Percentiles rank a stretch among this genome's conserved stretches.
phyloP scores from a whole-genome alignment of 2,113 vertebrate genomes.

The Lagopus leucura region DNA sequence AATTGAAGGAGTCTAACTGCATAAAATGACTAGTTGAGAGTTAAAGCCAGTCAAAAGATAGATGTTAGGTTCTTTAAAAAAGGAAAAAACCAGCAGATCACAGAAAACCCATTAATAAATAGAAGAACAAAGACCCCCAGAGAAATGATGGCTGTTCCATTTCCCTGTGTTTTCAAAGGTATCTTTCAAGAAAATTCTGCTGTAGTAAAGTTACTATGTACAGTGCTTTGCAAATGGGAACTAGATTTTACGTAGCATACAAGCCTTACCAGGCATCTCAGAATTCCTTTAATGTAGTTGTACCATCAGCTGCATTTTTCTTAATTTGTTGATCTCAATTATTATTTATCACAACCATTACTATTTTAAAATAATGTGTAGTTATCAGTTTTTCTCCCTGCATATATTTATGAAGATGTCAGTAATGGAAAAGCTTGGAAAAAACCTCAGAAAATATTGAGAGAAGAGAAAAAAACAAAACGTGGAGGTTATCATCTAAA shows the following conservation, averaged over 20 bases:
- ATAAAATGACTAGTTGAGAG: neutral
- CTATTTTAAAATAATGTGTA: neutral
- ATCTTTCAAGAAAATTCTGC: neutral
- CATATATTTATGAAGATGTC: neutral
- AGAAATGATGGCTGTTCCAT: neutral
- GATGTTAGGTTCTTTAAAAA: neutral
- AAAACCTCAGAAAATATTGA: neutral
- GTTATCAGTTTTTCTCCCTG: neutral
- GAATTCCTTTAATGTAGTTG: neutral
- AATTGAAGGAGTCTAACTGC: neutral
- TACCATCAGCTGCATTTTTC: neutral
- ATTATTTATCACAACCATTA: neutral
- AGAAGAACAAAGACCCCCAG: neutral
- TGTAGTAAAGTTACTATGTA: neutral
- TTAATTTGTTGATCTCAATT: neutral
- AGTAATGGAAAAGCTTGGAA: neutral
- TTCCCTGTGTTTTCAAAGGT: neutral
- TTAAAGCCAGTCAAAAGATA: neutral
- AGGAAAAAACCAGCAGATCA: neutral
- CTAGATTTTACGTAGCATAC: neutral
- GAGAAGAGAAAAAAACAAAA: neutral
- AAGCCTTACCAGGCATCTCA: neutral
- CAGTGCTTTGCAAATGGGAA: neutral
- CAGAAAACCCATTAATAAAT: neutral
- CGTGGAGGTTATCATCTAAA: fast-evolving